Evolutionary conservation across 2,888 invertebrate species (phyloP).

Genomic region (Tricholauxania praeusta): DNA sequence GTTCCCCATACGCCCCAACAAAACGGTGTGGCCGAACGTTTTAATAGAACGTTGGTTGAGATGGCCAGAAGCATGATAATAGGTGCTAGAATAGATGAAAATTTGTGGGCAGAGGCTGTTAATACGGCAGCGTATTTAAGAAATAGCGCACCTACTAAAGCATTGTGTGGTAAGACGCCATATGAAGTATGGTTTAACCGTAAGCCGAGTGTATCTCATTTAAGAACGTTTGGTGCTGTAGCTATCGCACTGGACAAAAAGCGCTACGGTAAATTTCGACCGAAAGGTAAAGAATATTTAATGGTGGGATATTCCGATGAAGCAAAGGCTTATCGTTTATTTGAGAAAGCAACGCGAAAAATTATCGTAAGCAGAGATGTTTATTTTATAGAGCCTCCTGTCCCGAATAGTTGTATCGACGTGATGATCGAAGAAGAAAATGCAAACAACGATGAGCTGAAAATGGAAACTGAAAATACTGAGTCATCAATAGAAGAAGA

Average conservation of each 20-base stretch:
- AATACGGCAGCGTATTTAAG: conserved; percentile 44
- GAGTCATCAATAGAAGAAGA: too few species aligned
- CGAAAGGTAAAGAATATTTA: conserved; percentile 41
- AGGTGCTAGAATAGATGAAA: conserved; percentile 46
- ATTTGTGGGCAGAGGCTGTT: conserved; percentile 48
- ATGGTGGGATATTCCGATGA: conserved; percentile 44
- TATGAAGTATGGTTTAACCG: conserved; percentile 47
- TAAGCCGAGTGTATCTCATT: conserved; percentile 43
- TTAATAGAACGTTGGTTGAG: conserved; percentile 48
- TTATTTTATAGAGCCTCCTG: neutral
- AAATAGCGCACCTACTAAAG: conserved; percentile 44
- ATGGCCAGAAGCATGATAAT: conserved; percentile 53
- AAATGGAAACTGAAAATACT: too few species aligned
- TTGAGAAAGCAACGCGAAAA: conserved; percentile 26
- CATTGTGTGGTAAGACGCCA: conserved; percentile 45
- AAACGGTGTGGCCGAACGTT: conserved; percentile 46
- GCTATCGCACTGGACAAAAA: conserved; percentile 42
- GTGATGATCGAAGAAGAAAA: too few species aligned
- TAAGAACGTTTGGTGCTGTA: conserved; percentile 44
- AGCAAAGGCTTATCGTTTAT: conserved; percentile 38
- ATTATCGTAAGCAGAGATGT: conserved; percentile 35
- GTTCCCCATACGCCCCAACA: conserved; percentile 40
- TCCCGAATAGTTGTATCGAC: neutral
- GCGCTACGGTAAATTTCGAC: conserved; percentile 41
- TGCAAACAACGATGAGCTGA: too few species aligned